Conservation (phyloP, 2,113 vertebrate species). For the Halichoeres trimaculatus region DNA sequence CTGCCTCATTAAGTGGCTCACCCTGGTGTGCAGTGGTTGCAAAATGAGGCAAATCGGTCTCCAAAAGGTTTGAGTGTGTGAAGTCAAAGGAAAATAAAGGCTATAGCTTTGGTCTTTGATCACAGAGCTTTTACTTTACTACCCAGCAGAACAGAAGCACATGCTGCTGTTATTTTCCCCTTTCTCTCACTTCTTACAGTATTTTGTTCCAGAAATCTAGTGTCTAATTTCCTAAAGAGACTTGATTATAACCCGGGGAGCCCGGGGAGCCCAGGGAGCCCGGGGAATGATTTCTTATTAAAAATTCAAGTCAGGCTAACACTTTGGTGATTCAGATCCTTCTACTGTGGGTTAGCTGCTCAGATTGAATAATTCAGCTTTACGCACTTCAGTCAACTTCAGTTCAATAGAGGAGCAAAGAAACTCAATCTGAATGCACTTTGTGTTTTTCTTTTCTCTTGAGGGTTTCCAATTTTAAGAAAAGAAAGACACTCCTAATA, state of each 20-base stretch:
- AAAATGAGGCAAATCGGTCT: slow-evolving; percentile 22
- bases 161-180: slow-evolving; percentile 64
- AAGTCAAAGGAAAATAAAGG: slow-evolving; percentile 13
- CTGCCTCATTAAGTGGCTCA: slow-evolving; percentile 32
- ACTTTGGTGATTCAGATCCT: slow-evolving; percentile 72
- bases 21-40: slow-evolving; percentile 37
- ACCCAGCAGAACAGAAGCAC: slow-evolving; percentile 57
- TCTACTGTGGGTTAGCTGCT: slow-evolving; percentile 53
- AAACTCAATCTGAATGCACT: slow-evolving; percentile 17
- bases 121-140: slow-evolving; percentile 48
- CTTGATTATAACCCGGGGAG: slow-evolving; percentile 77
- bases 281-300: slow-evolving; percentile 73
- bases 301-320: slow-evolving; percentile 73
- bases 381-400: slow-evolving; percentile 56
- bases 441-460: slow-evolving; percentile 21
- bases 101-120: slow-evolving; percentile 54
- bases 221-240: slow-evolving; percentile 71
- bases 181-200: slow-evolving; percentile 49
- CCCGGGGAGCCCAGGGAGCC: no score
- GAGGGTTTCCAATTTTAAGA: slow-evolving; percentile 42
- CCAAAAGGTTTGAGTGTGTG: slow-evolving; percentile 24
- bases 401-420: slow-evolving; percentile 54
- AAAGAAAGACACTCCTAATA: slow-evolving; percentile 26
- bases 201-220: slow-evolving; percentile 70
- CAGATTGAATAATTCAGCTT: slow-evolving; percentile 68